These are phyloP conservation scores for Agrochola macilenta DNA, from an alignment of 2,888 invertebrate genomes.

Conservation along the genomic window DNA sequence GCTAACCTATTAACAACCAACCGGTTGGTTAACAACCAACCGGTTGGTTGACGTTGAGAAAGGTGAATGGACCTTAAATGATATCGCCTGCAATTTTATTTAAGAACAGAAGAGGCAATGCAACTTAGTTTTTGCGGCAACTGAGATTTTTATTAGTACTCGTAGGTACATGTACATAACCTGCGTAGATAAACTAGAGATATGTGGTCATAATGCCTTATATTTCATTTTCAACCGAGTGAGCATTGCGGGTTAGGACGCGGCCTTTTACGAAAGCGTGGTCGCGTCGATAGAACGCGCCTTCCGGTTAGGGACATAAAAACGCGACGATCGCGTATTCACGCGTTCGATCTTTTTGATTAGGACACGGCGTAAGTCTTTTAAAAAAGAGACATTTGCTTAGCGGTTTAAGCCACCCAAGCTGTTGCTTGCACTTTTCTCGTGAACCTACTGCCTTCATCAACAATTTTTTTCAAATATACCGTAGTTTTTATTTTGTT, in stretches of 20 bases:
- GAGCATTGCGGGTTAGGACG: not conserved
- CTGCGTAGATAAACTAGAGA: not conserved
- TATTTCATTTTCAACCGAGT: not conserved
- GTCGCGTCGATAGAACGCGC: not conserved
- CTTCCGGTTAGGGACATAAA: not conserved
- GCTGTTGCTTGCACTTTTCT: not conserved
- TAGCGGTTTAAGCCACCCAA: not conserved
- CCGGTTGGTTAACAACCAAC: not conserved
- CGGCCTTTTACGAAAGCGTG: not conserved
- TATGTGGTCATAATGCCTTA: conserved; percentile 5
- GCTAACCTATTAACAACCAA: not conserved
- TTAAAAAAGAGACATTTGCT: not conserved
- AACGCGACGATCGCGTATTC: not conserved
- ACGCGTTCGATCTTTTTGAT: not conserved
- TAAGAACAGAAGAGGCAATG: not conserved
- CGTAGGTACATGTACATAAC: too few relatives aligned
- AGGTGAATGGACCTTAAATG: not conserved
- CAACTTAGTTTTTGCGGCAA: not conserved
- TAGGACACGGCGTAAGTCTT: not conserved
- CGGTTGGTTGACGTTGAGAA: not conserved
- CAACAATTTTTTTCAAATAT: not conserved
- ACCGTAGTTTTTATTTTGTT: conserved; percentile 84
- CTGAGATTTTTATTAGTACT: not conserved
- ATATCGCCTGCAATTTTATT: not conserved
- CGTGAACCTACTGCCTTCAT: too few relatives aligned